These are phyloP conservation scores for Helicoverpa zea DNA, from an alignment of 1,140 invertebrate species.

Conservation along the genomic window DNA sequence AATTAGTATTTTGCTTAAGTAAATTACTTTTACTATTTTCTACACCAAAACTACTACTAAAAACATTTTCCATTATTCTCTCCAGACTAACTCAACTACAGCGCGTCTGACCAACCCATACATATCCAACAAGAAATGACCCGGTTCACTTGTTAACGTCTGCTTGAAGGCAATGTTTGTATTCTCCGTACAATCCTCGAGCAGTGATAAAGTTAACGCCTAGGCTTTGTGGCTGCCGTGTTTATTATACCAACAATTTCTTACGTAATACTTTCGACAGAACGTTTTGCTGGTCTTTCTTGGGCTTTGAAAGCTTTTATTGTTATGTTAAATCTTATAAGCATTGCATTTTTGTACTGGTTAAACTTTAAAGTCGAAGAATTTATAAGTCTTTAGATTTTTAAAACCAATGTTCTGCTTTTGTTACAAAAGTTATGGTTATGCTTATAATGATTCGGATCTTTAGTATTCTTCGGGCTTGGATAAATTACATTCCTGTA, in stretches of 20 bases:
- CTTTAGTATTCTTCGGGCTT: no score
- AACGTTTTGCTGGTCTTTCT: slow-evolving; percentile 2
- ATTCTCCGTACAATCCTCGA: slow-evolving; percentile 9
- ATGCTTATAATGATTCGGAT: no score
- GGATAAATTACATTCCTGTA: no score
- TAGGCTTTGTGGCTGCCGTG: neutral
- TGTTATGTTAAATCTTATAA: no score
- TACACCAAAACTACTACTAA: neutral
- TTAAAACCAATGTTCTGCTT: no score
- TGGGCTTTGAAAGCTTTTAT: neutral
- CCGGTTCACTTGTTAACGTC: slow-evolving; percentile 18
- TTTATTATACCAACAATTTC: slow-evolving; percentile 32
- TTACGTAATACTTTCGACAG: slow-evolving; percentile 1
- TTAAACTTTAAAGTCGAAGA: no score
- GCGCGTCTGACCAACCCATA: neutral
- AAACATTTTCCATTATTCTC: neutral
- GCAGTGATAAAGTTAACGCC: slow-evolving; percentile 27
- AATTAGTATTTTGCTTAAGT: no score
- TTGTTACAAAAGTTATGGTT: no score
- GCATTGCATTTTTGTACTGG: no score
- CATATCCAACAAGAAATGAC: slow-evolving; percentile 1
- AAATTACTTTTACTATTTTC: no score
- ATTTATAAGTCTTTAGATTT: neutral
- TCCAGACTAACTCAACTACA: no score
- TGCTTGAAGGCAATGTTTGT: slow-evolving; percentile 36